Conservation (phyloP, 2,888 invertebrate genomes). For the Neoitamus cyanurus region DNA sequence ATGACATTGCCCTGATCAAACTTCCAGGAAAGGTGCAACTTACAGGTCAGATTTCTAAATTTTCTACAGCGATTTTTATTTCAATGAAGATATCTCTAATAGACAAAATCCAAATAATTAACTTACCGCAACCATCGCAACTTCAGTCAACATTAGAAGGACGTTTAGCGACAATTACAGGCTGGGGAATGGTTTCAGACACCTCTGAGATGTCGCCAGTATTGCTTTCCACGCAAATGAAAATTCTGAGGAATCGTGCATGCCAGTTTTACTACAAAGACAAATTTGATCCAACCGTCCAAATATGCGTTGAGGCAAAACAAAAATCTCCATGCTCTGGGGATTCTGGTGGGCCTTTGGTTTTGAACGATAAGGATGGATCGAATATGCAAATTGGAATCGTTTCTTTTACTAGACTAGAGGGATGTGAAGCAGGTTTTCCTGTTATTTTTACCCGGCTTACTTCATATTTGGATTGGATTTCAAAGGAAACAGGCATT, state of each 20-base stretch:
- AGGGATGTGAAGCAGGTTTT: slow-evolving; percentile 6
- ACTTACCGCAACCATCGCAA: not conserved
- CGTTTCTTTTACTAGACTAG: not conserved
- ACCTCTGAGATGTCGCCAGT: not conserved
- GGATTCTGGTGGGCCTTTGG: slow-evolving; percentile 16
- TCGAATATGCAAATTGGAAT: not conserved
- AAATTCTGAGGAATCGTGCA: not conserved
- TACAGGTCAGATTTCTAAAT: not conserved
- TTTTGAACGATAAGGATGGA: not conserved
- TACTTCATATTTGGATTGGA: not conserved
- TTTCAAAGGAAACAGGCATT: slow-evolving; percentile 3
- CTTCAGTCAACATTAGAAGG: not conserved
- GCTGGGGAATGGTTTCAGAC: slow-evolving; percentile 17
- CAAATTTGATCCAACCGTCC: slow-evolving; percentile 28
- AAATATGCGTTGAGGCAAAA: not conserved
- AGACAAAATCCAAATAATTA: not conserved
- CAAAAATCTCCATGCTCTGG: slow-evolving; percentile 1
- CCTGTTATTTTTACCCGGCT: not conserved
- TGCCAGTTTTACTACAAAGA: not conserved
- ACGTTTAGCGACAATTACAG: not conserved
- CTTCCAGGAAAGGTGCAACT: slow-evolving; percentile 46
- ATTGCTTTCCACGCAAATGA: not conserved
- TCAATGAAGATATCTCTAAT: not conserved
- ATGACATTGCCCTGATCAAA: slow-evolving; percentile 61
- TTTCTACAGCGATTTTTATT: not conserved